Conservation (phyloP, 2,888 invertebrate genomes). For the Zygogramma bicolorata region DNA sequence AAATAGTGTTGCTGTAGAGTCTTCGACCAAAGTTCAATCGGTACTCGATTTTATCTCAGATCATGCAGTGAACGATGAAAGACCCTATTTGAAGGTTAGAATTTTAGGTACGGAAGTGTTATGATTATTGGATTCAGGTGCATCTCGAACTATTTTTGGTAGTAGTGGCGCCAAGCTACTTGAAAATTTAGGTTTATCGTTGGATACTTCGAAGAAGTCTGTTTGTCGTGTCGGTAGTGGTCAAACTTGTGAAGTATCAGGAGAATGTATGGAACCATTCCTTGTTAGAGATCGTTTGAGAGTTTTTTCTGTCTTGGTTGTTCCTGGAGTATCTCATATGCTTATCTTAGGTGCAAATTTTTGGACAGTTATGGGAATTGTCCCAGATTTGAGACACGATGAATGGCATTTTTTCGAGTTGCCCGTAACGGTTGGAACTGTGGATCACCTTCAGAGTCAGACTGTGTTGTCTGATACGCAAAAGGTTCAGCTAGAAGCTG, state of each 20-base stretch:
- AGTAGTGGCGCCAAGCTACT: not conserved
- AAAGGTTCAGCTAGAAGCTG: not conserved
- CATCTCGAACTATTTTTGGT: not conserved
- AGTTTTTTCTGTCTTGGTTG: no score
- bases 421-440: not conserved
- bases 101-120: not conserved
- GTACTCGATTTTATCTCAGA: slow-evolving; percentile 18
- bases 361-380: slow-evolving; percentile 14
- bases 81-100: slow-evolving; percentile 12
- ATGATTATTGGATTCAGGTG: slow-evolving; percentile 19
- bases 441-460: slow-evolving; percentile 13
- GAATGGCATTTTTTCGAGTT: slow-evolving; percentile 23
- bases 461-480: not conserved
- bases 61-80: slow-evolving; percentile 9
- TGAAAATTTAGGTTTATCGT: not conserved
- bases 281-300: no score
- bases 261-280: no score
- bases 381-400: slow-evolving; percentile 17
- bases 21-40: slow-evolving; percentile 6
- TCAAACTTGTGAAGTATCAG: no score
- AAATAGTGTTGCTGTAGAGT: not conserved
- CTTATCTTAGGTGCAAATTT: no score
- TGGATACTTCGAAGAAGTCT: not conserved
- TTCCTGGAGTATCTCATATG: no score
- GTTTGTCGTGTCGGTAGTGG: no score